phyloP scores from a whole-genome alignment of 1,140 invertebrate genomes.

The Lordiphosa clarofinis region DNA sequence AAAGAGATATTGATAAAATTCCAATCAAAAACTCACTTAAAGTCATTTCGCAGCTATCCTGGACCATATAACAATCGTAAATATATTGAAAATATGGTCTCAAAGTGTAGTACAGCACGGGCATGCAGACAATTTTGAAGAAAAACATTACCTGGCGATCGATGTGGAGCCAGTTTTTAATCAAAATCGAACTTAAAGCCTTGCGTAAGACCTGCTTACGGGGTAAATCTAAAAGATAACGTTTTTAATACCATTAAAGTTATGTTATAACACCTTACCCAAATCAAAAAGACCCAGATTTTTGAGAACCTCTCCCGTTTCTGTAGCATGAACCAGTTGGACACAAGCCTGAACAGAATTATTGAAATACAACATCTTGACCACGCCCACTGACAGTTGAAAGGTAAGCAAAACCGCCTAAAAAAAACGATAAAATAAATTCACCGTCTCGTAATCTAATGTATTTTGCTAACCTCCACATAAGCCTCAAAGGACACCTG shows the following conservation, averaged over 20 bases:
- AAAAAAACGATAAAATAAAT: background rate
- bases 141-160: slow-evolving; percentile 65
- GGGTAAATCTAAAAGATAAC: slow-evolving; percentile 20
- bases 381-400: slow-evolving; percentile 51
- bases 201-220: slow-evolving; percentile 21
- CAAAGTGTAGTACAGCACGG: slow-evolving; percentile 47
- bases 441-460: too few species aligned
- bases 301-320: slow-evolving; percentile 32
- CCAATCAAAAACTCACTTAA: slow-evolving; percentile 29
- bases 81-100: slow-evolving; percentile 62
- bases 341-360: slow-evolving; percentile 25
- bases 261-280: slow-evolving; percentile 13
- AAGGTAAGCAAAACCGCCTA: slow-evolving; percentile 56
- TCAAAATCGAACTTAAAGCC: slow-evolving; percentile 29
- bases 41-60: slow-evolving; percentile 56
- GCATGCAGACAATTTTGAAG: slow-evolving; percentile 61
- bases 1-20: background rate
- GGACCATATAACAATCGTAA: slow-evolving; percentile 48
- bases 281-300: slow-evolving; percentile 51
- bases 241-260: background rate
- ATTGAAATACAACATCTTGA: slow-evolving; percentile 55
- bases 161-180: slow-evolving; percentile 40
- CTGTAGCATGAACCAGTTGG: slow-evolving; percentile 33
- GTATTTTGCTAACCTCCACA: slow-evolving; percentile 40
- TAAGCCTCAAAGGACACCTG: slow-evolving; percentile 57